Evolutionary conservation across 2,888 invertebrate genomes (phyloP), one percentile per base, ranked within the genome.

Genomic region (Nemotelus pantherinus): DNA sequence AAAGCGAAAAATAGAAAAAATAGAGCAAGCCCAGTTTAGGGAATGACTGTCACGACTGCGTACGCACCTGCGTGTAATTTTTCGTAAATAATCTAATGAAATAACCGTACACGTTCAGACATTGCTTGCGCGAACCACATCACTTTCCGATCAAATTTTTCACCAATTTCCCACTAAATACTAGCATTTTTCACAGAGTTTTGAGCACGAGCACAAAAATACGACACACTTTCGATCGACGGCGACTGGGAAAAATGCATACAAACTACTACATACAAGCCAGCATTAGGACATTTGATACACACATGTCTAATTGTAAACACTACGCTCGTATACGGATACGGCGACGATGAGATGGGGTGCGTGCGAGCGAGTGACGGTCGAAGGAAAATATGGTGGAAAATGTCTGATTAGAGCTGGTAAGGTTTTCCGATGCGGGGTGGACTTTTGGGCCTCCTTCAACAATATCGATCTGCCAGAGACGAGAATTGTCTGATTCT

Each of bases 11-110:
- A 63, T 48, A 60, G 60, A 77, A 78, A 79, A 80, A 77, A 81
- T 83, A 84, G 94, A 93, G 94, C 94, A 94, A 92, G 93, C 94
- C 91, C 94, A 94, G 94, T 93, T 91, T 91, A 92, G 91, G 91
- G 91, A 91, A 91, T 90, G 89, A 91, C 92, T 92, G 91, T 93
- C 84, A 94, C 94, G 94, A 91, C 95, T 95, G 95, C 95, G 95
- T 95, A 95, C 95, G 95, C 95, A 95, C 95, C 94, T 95, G 94
- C 94, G 94, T 94, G 93, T 89, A 88, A 85, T 89, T 89, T 89
- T 88, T 88, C 81, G 82, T 82, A 82, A 82, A 80, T 83, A 82
- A 70, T 82, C 82, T 79, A 81, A 77, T 80, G 80, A 81, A 82
- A 83, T 81, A 81, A 80, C 80, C 82, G 81, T 79, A 81, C 81